Base-by-base conservation (phyloP, 2,888 invertebrate species). In the Meliscaeva auricollis region DNA sequence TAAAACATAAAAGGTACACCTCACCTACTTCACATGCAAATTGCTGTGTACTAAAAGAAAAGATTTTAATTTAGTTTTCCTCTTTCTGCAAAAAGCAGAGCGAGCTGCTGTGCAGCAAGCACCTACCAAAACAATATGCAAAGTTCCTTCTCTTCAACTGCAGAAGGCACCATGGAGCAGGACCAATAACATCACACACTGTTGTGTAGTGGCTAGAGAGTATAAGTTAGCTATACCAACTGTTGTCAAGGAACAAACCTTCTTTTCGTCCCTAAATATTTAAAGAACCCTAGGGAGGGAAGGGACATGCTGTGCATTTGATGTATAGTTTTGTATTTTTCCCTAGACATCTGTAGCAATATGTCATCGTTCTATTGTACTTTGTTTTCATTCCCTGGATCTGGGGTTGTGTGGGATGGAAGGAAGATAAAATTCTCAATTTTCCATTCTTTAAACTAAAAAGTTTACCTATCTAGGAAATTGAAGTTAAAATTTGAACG, bases 31-130 rank as follows among this genome's bases (percentile, higher is more conserved):
- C 79, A 70, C 69, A 84, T 84, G 83, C 74, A 79, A 84, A 84
- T 84, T 79, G 68, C 78, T 69, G 41, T 69, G 41, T 64, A 50
- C 69, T 62, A 56, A 75, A 70, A 75, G 74, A 79, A 79, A 74
- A 75, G 83, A 84, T 81, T 79, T 84, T 84, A 84, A 84, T 84
- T 84, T 84, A 84, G 83, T 75, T 70, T 74, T 56, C 64, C 70
- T 46, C 64, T 30, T 15, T 26, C 15, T 17, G 5, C 62, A 15
- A 9, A 22, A 60, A n/a, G 13, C 15, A 17, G 32, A 15, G 8
- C 1, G 7, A 15, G 30, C 20, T 8, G 26, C n/a, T 48, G 13
- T 58, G 17, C 35, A 58, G 17, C 13, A 58, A 38, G 64, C 70
- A 77, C 77, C 58, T 72, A 77, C 56, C 48, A 76, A 76, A 76